Evolutionary conservation across 2,888 invertebrate genomes (phyloP), one percentile per base, ranked within the genome.

Genomic region (Bugulina stolonifera): DNA sequence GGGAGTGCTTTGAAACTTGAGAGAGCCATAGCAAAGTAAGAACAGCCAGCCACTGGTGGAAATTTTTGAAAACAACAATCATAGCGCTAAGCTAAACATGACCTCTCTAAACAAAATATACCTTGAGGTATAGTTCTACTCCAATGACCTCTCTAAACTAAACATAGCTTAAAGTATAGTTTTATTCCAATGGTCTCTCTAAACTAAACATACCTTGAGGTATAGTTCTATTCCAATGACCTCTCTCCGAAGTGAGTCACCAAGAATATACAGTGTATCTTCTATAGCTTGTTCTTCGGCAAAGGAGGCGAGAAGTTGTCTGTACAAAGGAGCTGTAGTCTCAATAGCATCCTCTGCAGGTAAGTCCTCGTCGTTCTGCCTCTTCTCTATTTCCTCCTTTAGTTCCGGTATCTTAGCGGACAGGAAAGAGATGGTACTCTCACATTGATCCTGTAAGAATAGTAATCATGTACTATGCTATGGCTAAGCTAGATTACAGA

Each of bases 241-340:
- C 75, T 92, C 91, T 78, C 92, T 91, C 75, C 95, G 89, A 74
- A 98, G 85, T 14, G 94, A 96, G 87, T 97, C 95, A 10, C 96
- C 96, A 86, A 99, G 90, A 83, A 95, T 96, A 84, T 98, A 99
- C 81, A 99, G 95, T 74, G 96, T 93, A 88, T 99, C 99, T 87
- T 99, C 98, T 72, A 93, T 89, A 23, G 99, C 96, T 75, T 97
- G 94, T 87, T 99, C 99, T 85, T 98, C 96, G 71, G 95, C 94
- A 87, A 93, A 97, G 58, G 94, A 91, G 85, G 92, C 93, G 74
- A 97, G 86, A 80, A 98, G 89, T 83, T 97, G 97, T 86, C 93
- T 93, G 82, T 96, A 96, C 69, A 98, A 86, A 0, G 98, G 97
- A 32, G 97, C 93, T 72, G 95, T 94, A 0, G 97, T 95, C 27